These are phyloP conservation scores for Lipotes vexillifer DNA, from an alignment of 2,113 vertebrate genomes.

Conservation along the genomic window DNA sequence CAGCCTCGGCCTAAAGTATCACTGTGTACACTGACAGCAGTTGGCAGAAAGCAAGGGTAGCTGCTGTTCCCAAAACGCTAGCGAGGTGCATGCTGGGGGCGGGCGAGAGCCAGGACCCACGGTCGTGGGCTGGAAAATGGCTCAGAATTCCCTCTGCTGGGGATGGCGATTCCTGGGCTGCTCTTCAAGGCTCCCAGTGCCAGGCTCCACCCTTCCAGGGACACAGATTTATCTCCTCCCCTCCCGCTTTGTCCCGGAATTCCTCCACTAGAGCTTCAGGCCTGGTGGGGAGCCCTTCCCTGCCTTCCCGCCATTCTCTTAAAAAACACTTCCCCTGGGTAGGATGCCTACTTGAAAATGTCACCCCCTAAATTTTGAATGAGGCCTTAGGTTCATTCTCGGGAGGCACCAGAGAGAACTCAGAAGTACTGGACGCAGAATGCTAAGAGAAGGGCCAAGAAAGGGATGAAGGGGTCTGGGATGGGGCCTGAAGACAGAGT, in stretches of 20 bases:
- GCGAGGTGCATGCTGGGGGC: constrained; percentile 59
- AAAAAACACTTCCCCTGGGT: neutral
- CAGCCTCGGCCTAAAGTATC: constrained; percentile 70
- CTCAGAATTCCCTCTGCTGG: constrained; percentile 50
- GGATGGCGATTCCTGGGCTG: neutral
- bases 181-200: neutral
- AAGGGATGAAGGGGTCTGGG: neutral
- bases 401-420: neutral
- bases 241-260: neutral
- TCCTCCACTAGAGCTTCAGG: neutral
- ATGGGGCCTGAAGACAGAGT: neutral
- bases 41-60: constrained; percentile 71
- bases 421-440: neutral
- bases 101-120: neutral
- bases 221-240: neutral
- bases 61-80: constrained; percentile 64
- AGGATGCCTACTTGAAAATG: neutral
- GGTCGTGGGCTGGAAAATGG: neutral
- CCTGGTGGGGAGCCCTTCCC: neutral
- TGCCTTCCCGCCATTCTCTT: neutral
- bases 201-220: neutral
- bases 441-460: neutral
- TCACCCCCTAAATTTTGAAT: neutral
- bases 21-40: constrained; percentile 66
- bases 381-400: neutral